phyloP scores from a whole-genome alignment of 2,113 vertebrate genomes.

The Apus apus region DNA sequence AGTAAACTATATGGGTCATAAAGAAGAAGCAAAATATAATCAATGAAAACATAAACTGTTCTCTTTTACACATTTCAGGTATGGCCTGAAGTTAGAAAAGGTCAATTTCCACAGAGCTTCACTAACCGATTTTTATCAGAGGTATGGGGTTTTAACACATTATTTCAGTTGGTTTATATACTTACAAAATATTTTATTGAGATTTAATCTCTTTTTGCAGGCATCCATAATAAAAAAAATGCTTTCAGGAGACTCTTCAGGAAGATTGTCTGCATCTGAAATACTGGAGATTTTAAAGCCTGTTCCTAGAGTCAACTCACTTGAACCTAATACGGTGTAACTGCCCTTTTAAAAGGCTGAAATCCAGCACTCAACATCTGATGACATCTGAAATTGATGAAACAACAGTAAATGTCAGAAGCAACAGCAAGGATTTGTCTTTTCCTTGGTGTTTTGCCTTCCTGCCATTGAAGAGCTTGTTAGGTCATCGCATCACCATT shows the following conservation, averaged over 20 bases:
- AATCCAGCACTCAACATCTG: background rate
- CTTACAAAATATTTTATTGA: background rate
- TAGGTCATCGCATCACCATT: background rate
- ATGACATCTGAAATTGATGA: background rate
- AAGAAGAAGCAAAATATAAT: background rate
- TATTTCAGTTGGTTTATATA: background rate
- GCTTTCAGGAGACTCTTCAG: background rate
- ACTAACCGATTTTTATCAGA: rapidly evolving
- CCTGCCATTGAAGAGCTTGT: background rate
- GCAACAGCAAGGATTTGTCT: background rate
- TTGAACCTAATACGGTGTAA: background rate
- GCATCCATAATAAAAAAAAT: conserved; percentile 16
- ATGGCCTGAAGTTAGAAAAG: background rate
- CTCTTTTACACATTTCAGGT: background rate
- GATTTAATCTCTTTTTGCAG: conserved; percentile 4
- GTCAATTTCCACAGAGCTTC: rapidly evolving
- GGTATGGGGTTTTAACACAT: background rate
- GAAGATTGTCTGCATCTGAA: background rate
- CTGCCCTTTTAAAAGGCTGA: background rate
- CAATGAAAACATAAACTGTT: background rate
- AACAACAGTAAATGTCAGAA: background rate
- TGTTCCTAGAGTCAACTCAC: background rate
- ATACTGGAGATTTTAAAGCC: background rate
- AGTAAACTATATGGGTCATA: background rate
- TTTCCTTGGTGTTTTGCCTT: background rate